These are phyloP conservation scores for Menidia menidia DNA, from an alignment of 2,797 vertebrate species.

Conservation along the genomic window DNA sequence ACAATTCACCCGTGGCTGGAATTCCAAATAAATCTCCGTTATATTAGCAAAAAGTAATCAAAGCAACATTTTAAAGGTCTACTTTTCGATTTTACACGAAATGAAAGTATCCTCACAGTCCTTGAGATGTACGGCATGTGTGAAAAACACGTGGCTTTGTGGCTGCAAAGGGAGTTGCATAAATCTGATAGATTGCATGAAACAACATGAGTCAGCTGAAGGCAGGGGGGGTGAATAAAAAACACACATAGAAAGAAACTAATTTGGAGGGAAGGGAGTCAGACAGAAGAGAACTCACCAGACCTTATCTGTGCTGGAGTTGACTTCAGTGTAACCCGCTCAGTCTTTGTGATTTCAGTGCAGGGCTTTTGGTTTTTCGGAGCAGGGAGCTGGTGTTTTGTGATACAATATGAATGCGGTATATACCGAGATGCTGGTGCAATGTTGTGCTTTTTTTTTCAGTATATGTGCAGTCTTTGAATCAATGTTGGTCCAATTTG, in stretches of 20 bases:
- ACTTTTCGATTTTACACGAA: constrained; percentile 2
- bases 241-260: not conserved
- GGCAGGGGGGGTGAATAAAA: constrained; percentile 4
- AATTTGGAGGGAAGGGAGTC: constrained; percentile 2
- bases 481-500: constrained; percentile 48
- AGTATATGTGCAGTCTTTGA: constrained; percentile 10
- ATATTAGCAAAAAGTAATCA: constrained; percentile 9
- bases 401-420: constrained; percentile 46
- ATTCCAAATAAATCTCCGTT: constrained; percentile 6
- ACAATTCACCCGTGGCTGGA: not conserved
- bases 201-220: constrained; percentile 11
- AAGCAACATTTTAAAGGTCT: not conserved
- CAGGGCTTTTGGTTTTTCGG: constrained; percentile 17
- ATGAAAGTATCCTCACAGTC: constrained; percentile 11
- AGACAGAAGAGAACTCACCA: constrained; percentile 1
- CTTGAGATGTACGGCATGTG: not conserved
- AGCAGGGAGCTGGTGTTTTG: constrained; percentile 49
- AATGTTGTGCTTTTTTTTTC: constrained; percentile 4
- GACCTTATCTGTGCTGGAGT: constrained; percentile 3
- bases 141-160: constrained; percentile 1
- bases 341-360: constrained; percentile 16
- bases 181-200: constrained; percentile 23
- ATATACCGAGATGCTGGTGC: constrained; percentile 37
- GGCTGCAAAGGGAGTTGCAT: constrained; percentile 11
- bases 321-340: not conserved